phyloP scores from a whole-genome alignment of 2,888 invertebrate genomes.

The Tenodera sinensis region DNA sequence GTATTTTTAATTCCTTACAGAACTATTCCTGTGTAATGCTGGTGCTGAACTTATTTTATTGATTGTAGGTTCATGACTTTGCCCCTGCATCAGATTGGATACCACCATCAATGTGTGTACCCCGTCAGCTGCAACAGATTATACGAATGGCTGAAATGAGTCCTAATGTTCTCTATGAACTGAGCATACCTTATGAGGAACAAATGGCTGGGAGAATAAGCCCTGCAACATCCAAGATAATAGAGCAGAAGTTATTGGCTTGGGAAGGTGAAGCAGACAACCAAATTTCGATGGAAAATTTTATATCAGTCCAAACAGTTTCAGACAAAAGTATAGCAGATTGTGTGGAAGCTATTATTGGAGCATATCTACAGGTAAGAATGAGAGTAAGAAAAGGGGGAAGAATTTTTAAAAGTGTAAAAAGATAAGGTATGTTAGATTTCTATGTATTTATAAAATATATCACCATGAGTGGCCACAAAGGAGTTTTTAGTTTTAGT shows the following conservation, averaged over 20 bases:
- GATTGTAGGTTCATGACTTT: conserved; percentile 54
- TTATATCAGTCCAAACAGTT: conserved; percentile 49
- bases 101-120: conserved; percentile 71
- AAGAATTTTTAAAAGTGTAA: neutral
- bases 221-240: conserved; percentile 16
- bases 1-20: too few relatives aligned
- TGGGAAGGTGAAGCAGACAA: conserved; percentile 41
- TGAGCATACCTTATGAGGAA: conserved; percentile 49
- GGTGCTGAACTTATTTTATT: neutral
- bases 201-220: conserved; percentile 34
- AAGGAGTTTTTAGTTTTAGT: too few relatives aligned
- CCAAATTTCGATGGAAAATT: conserved; percentile 44
- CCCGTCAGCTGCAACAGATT: conserved; percentile 46
- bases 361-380: conserved; percentile 55
- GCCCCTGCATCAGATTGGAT: conserved; percentile 69
- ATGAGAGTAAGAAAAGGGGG: too few relatives aligned
- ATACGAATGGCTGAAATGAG: conserved; percentile 48
- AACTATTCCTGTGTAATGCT: too few relatives aligned
- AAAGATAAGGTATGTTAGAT: neutral
- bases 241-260: conserved; percentile 42
- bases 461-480: too few relatives aligned
- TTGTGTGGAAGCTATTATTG: conserved; percentile 80
- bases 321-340: conserved; percentile 73
- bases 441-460: too few relatives aligned
- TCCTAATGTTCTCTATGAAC: conserved; percentile 49